A percentile compares a stretch with the other conserved stretches of the same genome.
Conservation (phyloP, 2,797 vertebrate genomes). For the Sus cebifrons region DNA sequence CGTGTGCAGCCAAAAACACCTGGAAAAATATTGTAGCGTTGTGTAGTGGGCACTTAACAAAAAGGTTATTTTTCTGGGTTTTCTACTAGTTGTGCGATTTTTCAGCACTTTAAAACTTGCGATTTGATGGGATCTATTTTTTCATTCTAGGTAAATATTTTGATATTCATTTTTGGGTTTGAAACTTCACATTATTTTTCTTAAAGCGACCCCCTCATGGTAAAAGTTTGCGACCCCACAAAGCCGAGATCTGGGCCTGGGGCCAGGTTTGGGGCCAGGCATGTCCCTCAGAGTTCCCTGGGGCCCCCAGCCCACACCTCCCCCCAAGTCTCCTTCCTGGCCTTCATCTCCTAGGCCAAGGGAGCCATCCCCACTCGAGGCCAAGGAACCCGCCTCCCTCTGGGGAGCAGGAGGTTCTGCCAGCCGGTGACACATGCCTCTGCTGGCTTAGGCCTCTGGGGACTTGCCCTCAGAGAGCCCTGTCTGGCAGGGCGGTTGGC, state of each 20-base stretch:
- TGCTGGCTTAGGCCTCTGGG: background rate
- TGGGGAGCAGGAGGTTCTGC: background rate
- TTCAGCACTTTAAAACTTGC: constrained; percentile 3
- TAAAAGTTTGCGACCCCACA: background rate
- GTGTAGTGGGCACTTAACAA: background rate
- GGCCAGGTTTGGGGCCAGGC: background rate
- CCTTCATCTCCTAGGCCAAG: background rate
- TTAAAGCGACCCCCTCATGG: background rate
- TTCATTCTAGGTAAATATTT: background rate
- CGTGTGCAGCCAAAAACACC: background rate
- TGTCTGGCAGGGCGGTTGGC: background rate
- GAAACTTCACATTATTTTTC: constrained; percentile 27
- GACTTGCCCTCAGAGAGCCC: background rate
- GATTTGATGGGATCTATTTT: constrained; percentile 45
- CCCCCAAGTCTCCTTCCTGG: background rate
- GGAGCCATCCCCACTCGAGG: background rate
- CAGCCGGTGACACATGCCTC: background rate
- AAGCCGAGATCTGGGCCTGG: background rate
- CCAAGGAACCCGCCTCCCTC: background rate
- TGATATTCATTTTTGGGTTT: background rate
- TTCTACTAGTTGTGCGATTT: background rate
- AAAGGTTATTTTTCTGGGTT: background rate
- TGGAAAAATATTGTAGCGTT: background rate
- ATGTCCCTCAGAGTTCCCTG: background rate
- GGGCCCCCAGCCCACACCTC: no score